Evolutionary conservation across 2,888 invertebrate genomes (phyloP).

Genomic region (Eupithecia subfuscata): DNA sequence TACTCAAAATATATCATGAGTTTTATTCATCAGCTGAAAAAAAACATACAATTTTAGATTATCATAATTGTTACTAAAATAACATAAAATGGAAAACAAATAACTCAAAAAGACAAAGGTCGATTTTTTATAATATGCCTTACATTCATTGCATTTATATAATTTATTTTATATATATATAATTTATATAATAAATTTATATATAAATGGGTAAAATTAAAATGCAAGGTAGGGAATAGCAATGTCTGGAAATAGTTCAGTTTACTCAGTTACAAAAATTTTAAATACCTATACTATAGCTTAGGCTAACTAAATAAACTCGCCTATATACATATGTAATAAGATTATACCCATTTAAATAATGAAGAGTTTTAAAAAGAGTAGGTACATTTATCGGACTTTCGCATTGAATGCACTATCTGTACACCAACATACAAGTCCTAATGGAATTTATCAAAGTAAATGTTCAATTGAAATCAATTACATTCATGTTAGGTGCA

Average conservation of each 20-base stretch:
- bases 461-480: conserved; percentile 45
- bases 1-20: too few species aligned
- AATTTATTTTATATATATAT: too few species aligned
- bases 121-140: background rate
- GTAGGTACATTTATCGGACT: background rate
- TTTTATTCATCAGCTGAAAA: background rate
- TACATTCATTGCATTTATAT: too few species aligned
- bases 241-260: background rate
- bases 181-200: too few species aligned
- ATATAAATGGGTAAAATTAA: background rate
- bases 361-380: background rate
- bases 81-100: background rate
- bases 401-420: background rate
- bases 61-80: background rate
- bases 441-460: conserved; percentile 41
- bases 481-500: conserved; percentile 42
- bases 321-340: background rate
- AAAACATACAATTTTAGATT: background rate
- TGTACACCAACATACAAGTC: conserved; percentile 24
- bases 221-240: background rate
- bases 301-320: background rate
- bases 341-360: background rate
- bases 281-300: too few species aligned
- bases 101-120: background rate
- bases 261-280: background rate